These are phyloP conservation scores for Norana najaformis DNA, from an alignment of 2,888 invertebrate genomes.

Conservation along the genomic window DNA sequence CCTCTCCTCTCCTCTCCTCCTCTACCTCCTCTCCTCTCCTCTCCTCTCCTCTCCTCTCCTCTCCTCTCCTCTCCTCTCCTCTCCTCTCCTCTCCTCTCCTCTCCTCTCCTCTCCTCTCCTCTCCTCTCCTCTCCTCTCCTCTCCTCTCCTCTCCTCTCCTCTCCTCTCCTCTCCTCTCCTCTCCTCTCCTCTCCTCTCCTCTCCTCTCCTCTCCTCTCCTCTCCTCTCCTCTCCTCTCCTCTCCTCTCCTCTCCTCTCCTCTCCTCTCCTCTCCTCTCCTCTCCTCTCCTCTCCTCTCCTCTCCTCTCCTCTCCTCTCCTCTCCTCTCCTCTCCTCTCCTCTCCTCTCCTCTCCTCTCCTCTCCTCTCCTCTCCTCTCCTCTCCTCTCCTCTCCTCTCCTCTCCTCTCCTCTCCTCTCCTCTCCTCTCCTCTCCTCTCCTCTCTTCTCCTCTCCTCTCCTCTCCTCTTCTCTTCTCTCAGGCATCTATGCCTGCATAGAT, in stretches of 20 bases:
- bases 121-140: neutral
- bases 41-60: neutral
- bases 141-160: neutral
- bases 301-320: neutral
- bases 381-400: neutral
- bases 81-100: neutral
- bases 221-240: neutral
- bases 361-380: neutral
- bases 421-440: neutral
- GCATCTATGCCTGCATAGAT: neutral
- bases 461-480: neutral
- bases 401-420: neutral
- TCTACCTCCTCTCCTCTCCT: neutral
- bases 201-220: neutral
- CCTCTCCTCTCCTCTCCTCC: neutral
- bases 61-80: neutral
- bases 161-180: neutral
- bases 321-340: neutral
- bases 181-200: neutral
- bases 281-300: neutral
- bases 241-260: neutral
- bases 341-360: neutral
- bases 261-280: conserved; percentile 9
- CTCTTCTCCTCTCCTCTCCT: neutral
- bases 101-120: conserved; percentile 8